A percentile compares a stretch with the other conserved stretches of the same genome.
Evolutionary conservation across 2,888 invertebrate species (phyloP).

Genomic region (Ectemnius lituratus): DNA sequence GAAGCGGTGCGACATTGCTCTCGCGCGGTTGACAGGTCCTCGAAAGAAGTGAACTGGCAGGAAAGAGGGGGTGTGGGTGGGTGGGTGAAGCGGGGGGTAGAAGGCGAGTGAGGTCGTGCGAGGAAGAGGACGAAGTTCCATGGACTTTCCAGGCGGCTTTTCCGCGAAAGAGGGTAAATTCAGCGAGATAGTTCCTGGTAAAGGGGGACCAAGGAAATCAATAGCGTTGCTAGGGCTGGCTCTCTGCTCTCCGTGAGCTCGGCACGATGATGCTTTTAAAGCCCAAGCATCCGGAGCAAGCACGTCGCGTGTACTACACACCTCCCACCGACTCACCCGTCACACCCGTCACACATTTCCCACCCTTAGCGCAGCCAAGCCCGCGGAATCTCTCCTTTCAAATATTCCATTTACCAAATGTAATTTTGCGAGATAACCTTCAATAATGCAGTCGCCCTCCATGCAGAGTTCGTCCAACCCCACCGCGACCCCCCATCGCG

Average conservation of each 20-base stretch:
- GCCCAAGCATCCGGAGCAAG: conserved; percentile 53
- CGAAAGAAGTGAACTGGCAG: conserved; percentile 6
- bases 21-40: conserved; percentile 8
- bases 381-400: conserved; percentile 47
- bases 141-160: conserved; percentile 61
- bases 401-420: conserved; percentile 52
- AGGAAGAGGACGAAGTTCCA: conserved; percentile 42
- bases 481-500: too few species aligned
- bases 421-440: conserved; percentile 21
- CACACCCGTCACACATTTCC: conserved; percentile 22
- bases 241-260: conserved; percentile 58
- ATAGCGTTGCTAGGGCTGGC: conserved; percentile 77
- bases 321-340: too few species aligned
- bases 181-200: conserved; percentile 69
- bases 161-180: conserved; percentile 70
- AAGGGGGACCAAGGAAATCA: conserved; percentile 76
- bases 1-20: neutral
- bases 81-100: neutral
- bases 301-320: neutral
- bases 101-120: conserved; percentile 31
- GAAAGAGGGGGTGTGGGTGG: neutral
- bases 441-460: too few species aligned
- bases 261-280: conserved; percentile 70
- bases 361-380: conserved; percentile 35
- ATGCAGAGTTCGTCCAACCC: too few species aligned